These are phyloP conservation scores for Enteromius treurensis DNA, from an alignment of 2,797 vertebrate species.

Conservation along the genomic window DNA sequence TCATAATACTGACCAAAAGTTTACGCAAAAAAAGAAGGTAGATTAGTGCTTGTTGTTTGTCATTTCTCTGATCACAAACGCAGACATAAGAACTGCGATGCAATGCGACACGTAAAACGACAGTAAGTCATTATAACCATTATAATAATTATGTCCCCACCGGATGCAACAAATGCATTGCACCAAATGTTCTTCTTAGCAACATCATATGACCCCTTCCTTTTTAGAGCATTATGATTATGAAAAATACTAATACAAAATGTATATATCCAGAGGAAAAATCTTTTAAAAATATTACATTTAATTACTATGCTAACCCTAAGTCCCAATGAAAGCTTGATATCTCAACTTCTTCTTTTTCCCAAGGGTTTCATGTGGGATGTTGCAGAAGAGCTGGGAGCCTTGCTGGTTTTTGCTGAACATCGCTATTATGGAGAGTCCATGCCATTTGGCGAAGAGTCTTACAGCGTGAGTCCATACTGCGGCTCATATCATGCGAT, in stretches of 20 bases:
- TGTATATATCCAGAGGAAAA: neutral
- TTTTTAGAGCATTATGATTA: neutral
- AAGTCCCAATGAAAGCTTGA: neutral
- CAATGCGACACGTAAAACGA: no score
- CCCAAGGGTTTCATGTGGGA: conserved; percentile 98
- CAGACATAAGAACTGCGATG: no score
- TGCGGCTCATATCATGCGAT: neutral
- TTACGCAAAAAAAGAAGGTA: no score
- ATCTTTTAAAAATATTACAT: neutral
- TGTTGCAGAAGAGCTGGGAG: conserved; percentile 85
- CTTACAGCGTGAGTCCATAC: conserved; percentile 82
- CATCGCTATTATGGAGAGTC: conserved; percentile 97
- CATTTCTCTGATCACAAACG: no score
- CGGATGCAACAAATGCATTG: no score
- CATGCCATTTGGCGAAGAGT: conserved; percentile 89
- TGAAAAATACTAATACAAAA: neutral
- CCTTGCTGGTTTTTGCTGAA: conserved; percentile 96
- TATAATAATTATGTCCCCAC: no score
- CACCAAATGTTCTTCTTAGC: no score
- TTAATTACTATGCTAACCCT: neutral
- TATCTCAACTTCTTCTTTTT: neutral
- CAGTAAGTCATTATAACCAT: no score
- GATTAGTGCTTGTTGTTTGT: no score
- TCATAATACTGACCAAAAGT: no score
- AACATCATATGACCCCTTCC: no score